Percentiles rank a stretch among this genome's conserved stretches.
phyloP scores from a whole-genome alignment of 2,113 vertebrate species.

The Galbula dea region DNA sequence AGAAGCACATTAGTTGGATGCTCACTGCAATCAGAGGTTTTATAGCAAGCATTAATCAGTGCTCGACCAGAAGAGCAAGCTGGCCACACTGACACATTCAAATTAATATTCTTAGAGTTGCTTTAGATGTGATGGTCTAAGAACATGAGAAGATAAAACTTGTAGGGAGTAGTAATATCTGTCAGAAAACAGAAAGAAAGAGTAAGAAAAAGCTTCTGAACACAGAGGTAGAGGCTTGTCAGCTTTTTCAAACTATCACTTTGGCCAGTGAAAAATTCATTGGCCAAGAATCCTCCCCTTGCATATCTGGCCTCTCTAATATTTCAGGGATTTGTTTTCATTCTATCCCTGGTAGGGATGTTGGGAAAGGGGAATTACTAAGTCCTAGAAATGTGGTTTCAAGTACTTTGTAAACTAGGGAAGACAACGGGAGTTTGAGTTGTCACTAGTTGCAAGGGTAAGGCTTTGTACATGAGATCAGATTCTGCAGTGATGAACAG shows the following conservation, averaged over 20 bases:
- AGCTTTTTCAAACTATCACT: background rate
- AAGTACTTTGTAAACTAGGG: background rate
- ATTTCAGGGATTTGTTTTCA: background rate
- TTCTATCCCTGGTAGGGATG: background rate
- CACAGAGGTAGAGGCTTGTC: background rate
- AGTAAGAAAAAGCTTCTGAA: background rate
- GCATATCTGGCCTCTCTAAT: background rate
- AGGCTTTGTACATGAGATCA: background rate
- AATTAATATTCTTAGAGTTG: background rate
- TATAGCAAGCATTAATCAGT: background rate
- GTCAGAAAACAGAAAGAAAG: background rate
- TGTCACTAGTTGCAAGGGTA: background rate
- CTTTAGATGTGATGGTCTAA: background rate
- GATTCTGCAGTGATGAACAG: background rate
- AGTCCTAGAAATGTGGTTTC: background rate
- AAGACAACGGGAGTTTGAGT: background rate
- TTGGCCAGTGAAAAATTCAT: background rate
- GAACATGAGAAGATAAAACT: background rate
- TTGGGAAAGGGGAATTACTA: background rate
- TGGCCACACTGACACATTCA: background rate
- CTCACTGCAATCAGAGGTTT: background rate
- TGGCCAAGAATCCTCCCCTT: background rate
- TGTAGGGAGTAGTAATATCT: background rate
- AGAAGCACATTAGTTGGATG: background rate
- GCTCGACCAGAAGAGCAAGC: background rate